These are phyloP conservation scores for Lasioglossum vierecki DNA, from an alignment of 2,888 invertebrate genomes.

Conservation along the genomic window DNA sequence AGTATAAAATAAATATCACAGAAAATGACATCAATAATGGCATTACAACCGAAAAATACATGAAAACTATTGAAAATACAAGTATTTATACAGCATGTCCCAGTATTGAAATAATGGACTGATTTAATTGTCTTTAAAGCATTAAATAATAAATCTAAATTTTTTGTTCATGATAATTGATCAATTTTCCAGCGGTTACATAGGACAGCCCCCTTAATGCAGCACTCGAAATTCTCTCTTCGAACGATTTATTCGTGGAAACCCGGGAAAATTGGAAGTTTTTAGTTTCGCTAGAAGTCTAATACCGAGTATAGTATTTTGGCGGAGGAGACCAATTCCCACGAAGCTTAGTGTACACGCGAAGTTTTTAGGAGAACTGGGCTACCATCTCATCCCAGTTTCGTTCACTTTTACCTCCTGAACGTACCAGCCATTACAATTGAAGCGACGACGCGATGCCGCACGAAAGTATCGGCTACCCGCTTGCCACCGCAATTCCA, in stretches of 20 bases:
- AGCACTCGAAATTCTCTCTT: neutral
- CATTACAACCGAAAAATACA: too few relatives aligned
- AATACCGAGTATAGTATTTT: neutral
- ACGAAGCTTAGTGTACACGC: neutral
- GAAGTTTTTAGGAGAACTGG: neutral
- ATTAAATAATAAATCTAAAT: too few relatives aligned
- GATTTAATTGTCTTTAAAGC: too few relatives aligned
- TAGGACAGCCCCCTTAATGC: neutral
- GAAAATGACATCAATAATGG: too few relatives aligned
- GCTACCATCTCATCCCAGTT: neutral
- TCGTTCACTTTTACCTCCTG: conserved; percentile 33
- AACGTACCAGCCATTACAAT: conserved; percentile 14
- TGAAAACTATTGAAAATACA: too few relatives aligned
- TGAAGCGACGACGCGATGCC: conserved; percentile 13
- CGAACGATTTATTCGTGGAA: neutral
- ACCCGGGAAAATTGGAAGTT: conserved; percentile 10
- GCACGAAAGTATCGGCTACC: conserved; percentile 47
- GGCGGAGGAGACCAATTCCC: neutral
- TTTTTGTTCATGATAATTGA: too few relatives aligned
- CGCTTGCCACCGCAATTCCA: conserved; percentile 55
- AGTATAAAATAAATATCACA: too few relatives aligned
- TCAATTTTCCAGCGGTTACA: neutral
- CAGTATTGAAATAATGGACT: too few relatives aligned
- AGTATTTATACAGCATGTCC: too few relatives aligned
- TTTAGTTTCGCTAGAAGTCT: neutral